phyloP scores from a whole-genome alignment of 2,113 vertebrate species.

The Nannobrachium achirus region DNA sequence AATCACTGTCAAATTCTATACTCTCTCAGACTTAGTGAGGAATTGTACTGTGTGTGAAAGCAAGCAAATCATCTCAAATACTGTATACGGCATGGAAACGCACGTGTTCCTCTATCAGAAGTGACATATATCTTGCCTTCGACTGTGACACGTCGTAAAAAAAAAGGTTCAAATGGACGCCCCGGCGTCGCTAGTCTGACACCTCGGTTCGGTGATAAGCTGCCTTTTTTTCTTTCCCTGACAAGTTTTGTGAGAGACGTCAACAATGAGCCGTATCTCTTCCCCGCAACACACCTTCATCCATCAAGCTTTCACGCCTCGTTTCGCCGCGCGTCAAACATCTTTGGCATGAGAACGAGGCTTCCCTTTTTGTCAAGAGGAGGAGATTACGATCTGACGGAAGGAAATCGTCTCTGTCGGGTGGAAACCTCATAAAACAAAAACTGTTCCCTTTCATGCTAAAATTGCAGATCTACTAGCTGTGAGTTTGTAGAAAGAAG shows the following conservation, averaged over 20 bases:
- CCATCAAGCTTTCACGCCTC: constrained; percentile 46
- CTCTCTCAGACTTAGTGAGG: too few relatives aligned
- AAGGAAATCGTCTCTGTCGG: too few relatives aligned
- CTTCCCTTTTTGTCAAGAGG: constrained; percentile 21
- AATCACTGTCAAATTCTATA: too few relatives aligned
- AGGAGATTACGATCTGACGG: too few relatives aligned
- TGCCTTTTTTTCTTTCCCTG: not conserved
- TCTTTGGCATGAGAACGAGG: not conserved
- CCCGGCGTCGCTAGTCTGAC: constrained; percentile 7
- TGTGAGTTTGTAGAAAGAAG: too few relatives aligned
- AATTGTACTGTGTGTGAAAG: too few relatives aligned
- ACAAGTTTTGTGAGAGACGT: constrained; percentile 28
- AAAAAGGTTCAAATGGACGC: constrained; percentile 25
- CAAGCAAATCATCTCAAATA: not conserved
- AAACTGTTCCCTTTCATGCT: too few relatives aligned
- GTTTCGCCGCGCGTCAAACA: constrained; percentile 26
- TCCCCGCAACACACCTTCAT: constrained; percentile 27
- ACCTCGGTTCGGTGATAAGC: constrained; percentile 32
- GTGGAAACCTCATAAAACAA: too few relatives aligned
- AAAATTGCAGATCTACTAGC: too few relatives aligned
- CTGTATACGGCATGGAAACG: not conserved
- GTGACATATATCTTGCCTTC: constrained; percentile 22
- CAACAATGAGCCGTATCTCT: constrained; percentile 38
- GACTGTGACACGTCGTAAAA: constrained; percentile 21
- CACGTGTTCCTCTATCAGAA: constrained; percentile 16